phyloP scores from a whole-genome alignment of 1,140 invertebrate species.

The Temnothorax longispinosus region DNA sequence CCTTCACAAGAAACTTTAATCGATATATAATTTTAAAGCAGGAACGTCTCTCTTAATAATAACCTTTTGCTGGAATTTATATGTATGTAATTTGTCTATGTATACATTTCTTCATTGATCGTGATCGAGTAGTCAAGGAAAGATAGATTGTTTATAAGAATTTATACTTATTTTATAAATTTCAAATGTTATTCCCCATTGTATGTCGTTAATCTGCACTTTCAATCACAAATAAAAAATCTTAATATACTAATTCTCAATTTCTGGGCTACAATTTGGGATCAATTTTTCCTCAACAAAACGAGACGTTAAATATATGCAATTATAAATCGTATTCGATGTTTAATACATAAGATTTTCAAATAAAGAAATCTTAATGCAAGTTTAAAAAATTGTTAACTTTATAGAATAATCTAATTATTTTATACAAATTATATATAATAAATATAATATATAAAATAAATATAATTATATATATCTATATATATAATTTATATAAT shows the following conservation, averaged over 20 bases:
- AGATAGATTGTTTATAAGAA: neutral
- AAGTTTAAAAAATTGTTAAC: neutral
- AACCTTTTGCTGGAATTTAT: neutral
- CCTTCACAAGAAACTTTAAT: neutral
- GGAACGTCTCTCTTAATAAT: neutral
- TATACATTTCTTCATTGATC: neutral
- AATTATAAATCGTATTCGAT: no score
- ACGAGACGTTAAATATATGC: neutral
- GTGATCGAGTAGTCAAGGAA: neutral
- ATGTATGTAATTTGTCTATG: neutral
- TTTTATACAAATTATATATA: no score
- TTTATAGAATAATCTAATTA: neutral
- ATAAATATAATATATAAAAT: no score
- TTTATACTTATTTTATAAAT: neutral
- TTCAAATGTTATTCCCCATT: neutral
- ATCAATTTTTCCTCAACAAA: neutral
- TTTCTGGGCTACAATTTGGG: neutral
- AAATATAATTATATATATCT: no score
- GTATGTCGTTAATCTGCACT: neutral
- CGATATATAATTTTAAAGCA: neutral
- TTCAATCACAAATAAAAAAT: neutral
- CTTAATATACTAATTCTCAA: neutral
- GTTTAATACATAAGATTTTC: neutral
- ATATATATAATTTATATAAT: no score
- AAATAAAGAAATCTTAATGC: neutral